Base-by-base conservation (phyloP, 2,113 vertebrate genomes). In the Rissa tridactyla region DNA sequence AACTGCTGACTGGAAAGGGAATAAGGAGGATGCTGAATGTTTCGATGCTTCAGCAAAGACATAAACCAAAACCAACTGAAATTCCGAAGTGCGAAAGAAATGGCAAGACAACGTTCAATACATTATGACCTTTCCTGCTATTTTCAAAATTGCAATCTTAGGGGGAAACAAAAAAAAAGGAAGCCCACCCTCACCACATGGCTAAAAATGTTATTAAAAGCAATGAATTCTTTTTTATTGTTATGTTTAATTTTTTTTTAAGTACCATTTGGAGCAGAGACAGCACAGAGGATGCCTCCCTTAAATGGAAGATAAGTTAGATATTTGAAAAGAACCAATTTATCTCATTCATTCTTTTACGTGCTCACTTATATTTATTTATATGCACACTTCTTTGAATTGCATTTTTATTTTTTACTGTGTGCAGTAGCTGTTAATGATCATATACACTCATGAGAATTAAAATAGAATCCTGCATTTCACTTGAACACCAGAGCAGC, bases 381-480 rank as follows among this genome's bases (percentile, higher is more conserved):
- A 96, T 96, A 82, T 46, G 60, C 86, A 86, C 42, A 51, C 52
- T 90, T 79, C 91, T 94, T 92, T 82, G 82, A 92, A 94, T 84
- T 95, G 92, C 84, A 86, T 86, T 94, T 87, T 91, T 94, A 87
- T 92, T 91, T 95, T 94, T 90, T 81, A 54, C 72, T 38, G 85
- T 88, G 69, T 88, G 96, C 93, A 94, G 94, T 87, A 83, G 82
- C 80, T 97, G 92, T 95, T 96, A 96, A 97, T 95, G 94, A 97
- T 96, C 95, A 93, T 88, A 96, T 42, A 95, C 71, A 90, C 90
- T 57, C 93, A 82, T 36, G 78, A 95, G 89, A 97, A 97, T 96
- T 96, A 96, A 98, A 97, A 96, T 96, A 94, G 92, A 96, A 95
- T 68, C 78, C 92, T 68, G 85, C 82, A 92, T 97, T 96, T 96